Evolutionary conservation across 2,113 vertebrate species (phyloP).

Genomic region (Setophaga kirtlandii): DNA sequence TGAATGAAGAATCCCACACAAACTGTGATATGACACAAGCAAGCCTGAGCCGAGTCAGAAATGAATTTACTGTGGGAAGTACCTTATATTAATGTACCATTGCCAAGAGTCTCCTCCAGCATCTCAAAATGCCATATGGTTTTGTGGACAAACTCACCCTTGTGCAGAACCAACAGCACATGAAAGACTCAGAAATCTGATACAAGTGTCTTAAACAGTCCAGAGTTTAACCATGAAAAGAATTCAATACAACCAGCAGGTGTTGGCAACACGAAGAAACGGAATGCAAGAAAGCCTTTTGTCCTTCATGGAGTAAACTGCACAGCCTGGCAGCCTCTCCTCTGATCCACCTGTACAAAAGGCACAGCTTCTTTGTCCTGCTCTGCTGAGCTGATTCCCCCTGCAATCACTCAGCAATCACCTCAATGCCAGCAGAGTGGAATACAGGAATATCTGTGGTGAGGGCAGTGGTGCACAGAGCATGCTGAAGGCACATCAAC

Average conservation of each 20-base stretch:
- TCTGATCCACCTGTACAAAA: not conserved
- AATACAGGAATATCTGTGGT: not conserved
- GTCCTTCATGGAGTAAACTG: not conserved
- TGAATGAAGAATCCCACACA: not conserved
- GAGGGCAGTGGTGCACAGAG: not conserved
- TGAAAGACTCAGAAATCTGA: conserved; percentile 10
- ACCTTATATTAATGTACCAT: not conserved
- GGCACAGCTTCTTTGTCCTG: not conserved
- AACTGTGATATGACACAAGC: not conserved
- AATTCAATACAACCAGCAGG: not conserved
- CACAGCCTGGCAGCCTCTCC: not conserved
- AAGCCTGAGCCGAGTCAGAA: not conserved
- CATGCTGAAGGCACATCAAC: not conserved
- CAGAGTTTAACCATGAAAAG: not conserved
- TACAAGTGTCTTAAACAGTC: not conserved
- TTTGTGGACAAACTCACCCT: not conserved
- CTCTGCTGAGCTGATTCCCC: not conserved
- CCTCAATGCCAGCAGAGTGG: not conserved
- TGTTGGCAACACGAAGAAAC: not conserved
- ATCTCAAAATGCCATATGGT: not conserved
- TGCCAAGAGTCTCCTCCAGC: not conserved
- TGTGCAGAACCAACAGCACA: not conserved
- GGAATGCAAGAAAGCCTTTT: not conserved
- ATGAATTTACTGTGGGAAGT: not conserved
- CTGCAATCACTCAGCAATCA: not conserved